Conservation (phyloP, 1,140 invertebrate species). For the Microplitis demolitor region DNA sequence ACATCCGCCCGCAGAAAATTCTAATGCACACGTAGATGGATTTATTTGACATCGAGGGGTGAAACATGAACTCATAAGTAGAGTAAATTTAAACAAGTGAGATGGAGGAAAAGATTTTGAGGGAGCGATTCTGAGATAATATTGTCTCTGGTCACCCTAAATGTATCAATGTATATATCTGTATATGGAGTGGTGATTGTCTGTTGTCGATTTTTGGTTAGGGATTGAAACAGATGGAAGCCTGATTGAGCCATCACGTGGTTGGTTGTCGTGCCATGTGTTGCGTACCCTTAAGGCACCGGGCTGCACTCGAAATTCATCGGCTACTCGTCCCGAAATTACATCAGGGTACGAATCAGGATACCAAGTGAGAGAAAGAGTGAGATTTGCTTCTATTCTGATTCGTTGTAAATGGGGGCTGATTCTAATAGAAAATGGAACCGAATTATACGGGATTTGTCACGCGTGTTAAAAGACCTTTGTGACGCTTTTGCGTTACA, state of each 20-base stretch:
- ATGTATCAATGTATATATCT: neutral
- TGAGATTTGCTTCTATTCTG: no score
- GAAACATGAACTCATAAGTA: slow-evolving; percentile 28
- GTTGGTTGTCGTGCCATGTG: slow-evolving; percentile 22
- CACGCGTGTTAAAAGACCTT: slow-evolving; percentile 9
- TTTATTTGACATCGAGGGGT: neutral
- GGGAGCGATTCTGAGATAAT: slow-evolving; percentile 45
- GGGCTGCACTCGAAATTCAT: neutral
- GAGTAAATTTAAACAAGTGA: neutral
- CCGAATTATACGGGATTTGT: slow-evolving; percentile 19
- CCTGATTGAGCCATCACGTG: slow-evolving; percentile 24
- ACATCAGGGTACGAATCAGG: neutral
- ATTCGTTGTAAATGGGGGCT: no score
- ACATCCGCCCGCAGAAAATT: neutral
- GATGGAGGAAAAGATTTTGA: slow-evolving; percentile 3
- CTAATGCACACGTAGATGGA: neutral
- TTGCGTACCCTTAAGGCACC: slow-evolving; percentile 7
- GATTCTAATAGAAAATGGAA: neutral
- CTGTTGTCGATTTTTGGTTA: slow-evolving; percentile 1
- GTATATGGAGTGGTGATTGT: slow-evolving; percentile 8
- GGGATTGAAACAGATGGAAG: slow-evolving; percentile 22
- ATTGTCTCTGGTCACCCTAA: slow-evolving; percentile 44
- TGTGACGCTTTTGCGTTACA: slow-evolving; percentile 9
- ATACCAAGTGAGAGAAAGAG: neutral
- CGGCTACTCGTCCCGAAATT: slow-evolving; percentile 9